Base-by-base conservation (phyloP, 2,113 vertebrate species). In the Trichomycterus rosablanca region DNA sequence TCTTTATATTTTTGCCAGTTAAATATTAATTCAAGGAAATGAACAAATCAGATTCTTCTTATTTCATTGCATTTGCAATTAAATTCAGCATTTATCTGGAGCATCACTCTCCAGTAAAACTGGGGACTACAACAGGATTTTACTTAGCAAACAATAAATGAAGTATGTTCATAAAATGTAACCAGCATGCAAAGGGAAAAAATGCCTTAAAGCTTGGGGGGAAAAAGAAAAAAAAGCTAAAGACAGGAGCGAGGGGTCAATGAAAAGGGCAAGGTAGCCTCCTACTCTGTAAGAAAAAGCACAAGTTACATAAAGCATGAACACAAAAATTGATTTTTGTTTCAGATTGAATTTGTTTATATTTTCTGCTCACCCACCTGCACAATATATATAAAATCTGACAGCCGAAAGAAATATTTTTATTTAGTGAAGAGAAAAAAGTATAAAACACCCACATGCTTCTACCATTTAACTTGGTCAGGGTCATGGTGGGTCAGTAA, bases 21-120 rank as follows among this genome's bases (percentile, higher is more conserved):
- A n/a, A n/a, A n/a, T n/a, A n/a, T n/a, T n/a, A n/a, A n/a, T n/a
- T n/a, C n/a, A n/a, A n/a, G n/a, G n/a, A n/a, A n/a, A n/a, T n/a
- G n/a, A n/a, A n/a, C n/a, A n/a, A n/a, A n/a, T n/a, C n/a, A n/a
- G n/a, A n/a, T n/a, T n/a, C n/a, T n/a, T n/a, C n/a, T n/a, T n/a
- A 11, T 40, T 46, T 26, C 8, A 16, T 14, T 57, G 20, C 19
- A 35, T 5, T 61, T 35, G 5, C 50, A 71, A 71, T 71, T 71
- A 55, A 66, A 50, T 62, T 56, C 22, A 64, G 23, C 19, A 16
- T 52, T 28, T 49, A n/a, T 32, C 34, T 46, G 39, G 28, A 19
- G 19, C 43, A 46, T 12, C 20, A 34, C 5, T 39, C 44, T 10
- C 59, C 5, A n/a, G 4, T 12, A 57, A 22, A 32, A n/a, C 20